Evolutionary conservation across 2,113 vertebrate genomes (phyloP).

Genomic region (Nettapus auritus): DNA sequence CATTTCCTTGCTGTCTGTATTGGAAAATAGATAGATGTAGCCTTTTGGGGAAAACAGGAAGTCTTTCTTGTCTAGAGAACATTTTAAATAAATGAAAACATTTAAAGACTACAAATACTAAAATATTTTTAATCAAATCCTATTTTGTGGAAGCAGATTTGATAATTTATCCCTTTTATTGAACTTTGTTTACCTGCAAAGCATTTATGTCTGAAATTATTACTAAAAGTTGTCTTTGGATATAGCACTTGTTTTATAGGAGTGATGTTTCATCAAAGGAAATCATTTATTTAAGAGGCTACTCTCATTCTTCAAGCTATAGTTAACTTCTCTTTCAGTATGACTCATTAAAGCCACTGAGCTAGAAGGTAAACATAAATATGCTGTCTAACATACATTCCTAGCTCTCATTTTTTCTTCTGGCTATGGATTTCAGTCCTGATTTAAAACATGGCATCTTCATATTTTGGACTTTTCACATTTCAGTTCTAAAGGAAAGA

Average conservation of each 20-base stretch:
- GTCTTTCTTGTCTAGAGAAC: neutral
- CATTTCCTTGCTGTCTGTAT: neutral
- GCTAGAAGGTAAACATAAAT: neutral
- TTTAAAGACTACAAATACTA: neutral
- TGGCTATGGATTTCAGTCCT: neutral
- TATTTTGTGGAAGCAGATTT: neutral
- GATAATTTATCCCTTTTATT: neutral
- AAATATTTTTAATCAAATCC: neutral
- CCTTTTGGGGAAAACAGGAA: neutral
- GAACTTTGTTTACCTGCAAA: neutral
- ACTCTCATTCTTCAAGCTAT: neutral
- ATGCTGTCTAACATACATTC: fast-evolving
- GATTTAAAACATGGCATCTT: neutral
- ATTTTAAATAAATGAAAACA: neutral
- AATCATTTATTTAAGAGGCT: neutral
- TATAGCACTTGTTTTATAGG: neutral
- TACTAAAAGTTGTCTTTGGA: neutral
- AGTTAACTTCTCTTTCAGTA: neutral
- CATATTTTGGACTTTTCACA: neutral
- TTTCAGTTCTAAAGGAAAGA: neutral
- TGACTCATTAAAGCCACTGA: neutral
- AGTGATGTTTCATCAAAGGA: neutral
- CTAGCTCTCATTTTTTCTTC: neutral
- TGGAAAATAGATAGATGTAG: neutral
- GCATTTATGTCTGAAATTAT: neutral